These are phyloP conservation scores for Pentalonia nigronervosa DNA, from an alignment of 1,140 invertebrate species.

Conservation along the genomic window DNA sequence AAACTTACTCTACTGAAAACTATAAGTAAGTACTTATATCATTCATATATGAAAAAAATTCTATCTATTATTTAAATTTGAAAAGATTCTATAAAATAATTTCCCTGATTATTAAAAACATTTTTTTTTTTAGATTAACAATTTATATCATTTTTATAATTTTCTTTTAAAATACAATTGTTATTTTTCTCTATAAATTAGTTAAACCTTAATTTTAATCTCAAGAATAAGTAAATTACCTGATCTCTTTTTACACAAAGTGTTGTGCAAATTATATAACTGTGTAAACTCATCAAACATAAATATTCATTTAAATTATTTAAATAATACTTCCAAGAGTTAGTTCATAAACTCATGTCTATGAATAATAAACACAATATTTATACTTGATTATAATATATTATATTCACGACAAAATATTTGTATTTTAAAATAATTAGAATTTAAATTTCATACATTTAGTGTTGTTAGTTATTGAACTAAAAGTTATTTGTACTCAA, in stretches of 20 bases:
- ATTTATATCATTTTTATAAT: not conserved
- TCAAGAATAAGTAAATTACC: not conserved
- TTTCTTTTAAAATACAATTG: not conserved
- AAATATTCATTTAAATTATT: no score
- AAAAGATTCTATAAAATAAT: not conserved
- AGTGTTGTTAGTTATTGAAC: no score
- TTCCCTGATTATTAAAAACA: not conserved
- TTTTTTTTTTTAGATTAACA: not conserved
- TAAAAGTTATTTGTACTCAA: no score
- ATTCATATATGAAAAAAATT: not conserved
- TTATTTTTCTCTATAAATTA: not conserved
- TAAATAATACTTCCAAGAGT: no score
- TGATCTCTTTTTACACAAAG: not conserved
- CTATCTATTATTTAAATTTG: not conserved
- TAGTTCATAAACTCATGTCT: no score
- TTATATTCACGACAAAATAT: no score
- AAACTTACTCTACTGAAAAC: constrained; percentile 10
- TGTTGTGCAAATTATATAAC: no score
- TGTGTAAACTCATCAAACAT: no score
- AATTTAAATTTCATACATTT: no score
- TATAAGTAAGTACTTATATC: not conserved
- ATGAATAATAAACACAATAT: no score
- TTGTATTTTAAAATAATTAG: no score
- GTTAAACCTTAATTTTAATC: not conserved
- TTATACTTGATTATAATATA: no score